phyloP scores from a whole-genome alignment of 2,113 vertebrate genomes.

The Bambusicola thoracicus region DNA sequence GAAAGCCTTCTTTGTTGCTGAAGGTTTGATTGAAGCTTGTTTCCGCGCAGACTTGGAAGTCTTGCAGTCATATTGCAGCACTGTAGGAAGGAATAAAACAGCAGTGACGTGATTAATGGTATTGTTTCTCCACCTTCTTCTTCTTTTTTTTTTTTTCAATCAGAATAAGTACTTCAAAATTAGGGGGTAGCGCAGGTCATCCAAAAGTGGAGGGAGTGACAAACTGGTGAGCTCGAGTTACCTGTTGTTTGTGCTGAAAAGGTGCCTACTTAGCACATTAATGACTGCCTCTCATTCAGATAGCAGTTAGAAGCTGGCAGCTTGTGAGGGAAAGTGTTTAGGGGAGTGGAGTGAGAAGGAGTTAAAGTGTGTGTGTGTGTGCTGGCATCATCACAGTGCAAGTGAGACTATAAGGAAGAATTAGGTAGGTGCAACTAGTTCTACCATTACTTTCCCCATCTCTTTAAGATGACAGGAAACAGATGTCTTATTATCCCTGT shows the following conservation, averaged over 20 bases:
- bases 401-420: not conserved
- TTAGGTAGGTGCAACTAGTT: not conserved
- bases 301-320: not conserved
- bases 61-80: not conserved
- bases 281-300: not conserved
- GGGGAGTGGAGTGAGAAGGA: fast-evolving
- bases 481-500: not conserved
- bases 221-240: not conserved
- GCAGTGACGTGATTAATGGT: not conserved
- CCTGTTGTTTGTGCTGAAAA: not conserved
- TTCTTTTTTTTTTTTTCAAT: not conserved
- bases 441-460: not conserved
- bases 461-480: not conserved
- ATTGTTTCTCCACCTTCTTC: not conserved
- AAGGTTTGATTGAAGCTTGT: not conserved
- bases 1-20: not conserved
- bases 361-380: not conserved
- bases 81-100: not conserved
- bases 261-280: not conserved
- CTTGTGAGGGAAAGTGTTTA: not conserved
- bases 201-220: not conserved
- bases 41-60: not conserved
- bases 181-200: not conserved
- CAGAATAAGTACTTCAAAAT: not conserved
- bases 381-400: not conserved